A percentile compares a stretch with the other conserved stretches of the same genome.
Conservation (phyloP, 2,888 invertebrate species). For the Spilarctia lutea region DNA sequence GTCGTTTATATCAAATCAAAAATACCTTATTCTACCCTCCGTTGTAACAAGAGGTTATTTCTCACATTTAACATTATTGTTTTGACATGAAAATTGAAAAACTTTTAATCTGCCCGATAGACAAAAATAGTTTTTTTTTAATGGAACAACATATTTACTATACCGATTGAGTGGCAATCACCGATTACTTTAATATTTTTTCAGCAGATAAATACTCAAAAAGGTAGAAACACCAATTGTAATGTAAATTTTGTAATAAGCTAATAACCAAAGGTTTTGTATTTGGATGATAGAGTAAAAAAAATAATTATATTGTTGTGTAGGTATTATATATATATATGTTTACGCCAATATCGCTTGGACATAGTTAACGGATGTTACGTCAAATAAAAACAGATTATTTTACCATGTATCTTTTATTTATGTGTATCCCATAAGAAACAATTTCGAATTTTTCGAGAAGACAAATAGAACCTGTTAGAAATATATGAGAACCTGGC, state of each 20-base stretch:
- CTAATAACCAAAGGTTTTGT: conserved; percentile 85
- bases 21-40: not conserved
- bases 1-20: not conserved
- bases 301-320: conserved; percentile 69
- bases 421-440: conserved; percentile 7
- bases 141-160: not conserved
- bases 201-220: conserved; percentile 64
- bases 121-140: not conserved
- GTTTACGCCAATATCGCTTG: conserved; percentile 78
- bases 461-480: too few species aligned
- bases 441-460: not conserved
- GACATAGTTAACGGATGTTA: conserved; percentile 75
- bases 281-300: conserved; percentile 76
- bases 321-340: conserved; percentile 70
- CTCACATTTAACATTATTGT: not conserved
- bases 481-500: too few species aligned
- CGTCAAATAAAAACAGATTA: conserved; percentile 80
- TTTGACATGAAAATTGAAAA: not conserved
- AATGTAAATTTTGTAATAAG: conserved; percentile 71
- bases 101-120: not conserved
- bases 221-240: conserved; percentile 60
- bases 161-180: conserved; percentile 9
- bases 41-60: not conserved
- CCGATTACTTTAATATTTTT: conserved; percentile 12
- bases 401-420: conserved; percentile 53